A percentile compares a stretch with the other conserved stretches of the same genome.
These are phyloP conservation scores for Perccottus glenii DNA, from an alignment of 2,113 vertebrate species.

Conservation along the genomic window DNA sequence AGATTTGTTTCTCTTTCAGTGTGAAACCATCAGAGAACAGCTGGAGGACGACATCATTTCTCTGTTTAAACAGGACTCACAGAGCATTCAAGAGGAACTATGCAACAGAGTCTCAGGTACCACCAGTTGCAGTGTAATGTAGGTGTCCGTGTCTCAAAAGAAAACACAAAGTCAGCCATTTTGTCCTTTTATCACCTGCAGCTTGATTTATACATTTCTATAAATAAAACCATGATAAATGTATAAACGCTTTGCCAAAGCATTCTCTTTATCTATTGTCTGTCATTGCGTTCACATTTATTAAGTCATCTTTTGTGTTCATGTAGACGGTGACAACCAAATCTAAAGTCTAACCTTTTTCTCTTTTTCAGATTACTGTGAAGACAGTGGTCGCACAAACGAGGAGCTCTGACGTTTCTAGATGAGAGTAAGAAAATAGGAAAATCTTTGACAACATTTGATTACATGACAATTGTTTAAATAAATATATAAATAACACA, in stretches of 20 bases:
- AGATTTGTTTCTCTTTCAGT: conserved; percentile 72
- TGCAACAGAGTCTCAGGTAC: conserved; percentile 89
- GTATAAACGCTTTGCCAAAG: too few species aligned
- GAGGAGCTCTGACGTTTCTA: conserved; percentile 61
- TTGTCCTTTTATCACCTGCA: too few species aligned
- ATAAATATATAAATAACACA: neutral
- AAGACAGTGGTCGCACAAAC: conserved; percentile 22
- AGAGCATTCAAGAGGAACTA: conserved; percentile 82
- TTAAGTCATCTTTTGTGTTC: too few species aligned
- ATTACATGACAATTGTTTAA: neutral
- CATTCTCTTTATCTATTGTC: too few species aligned
- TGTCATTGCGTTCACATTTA: too few species aligned
- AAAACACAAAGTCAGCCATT: neutral
- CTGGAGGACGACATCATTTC: conserved; percentile 88
- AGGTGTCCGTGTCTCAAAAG: conserved; percentile 24
- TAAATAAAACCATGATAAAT: too few species aligned
- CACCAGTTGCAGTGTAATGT: conserved; percentile 73
- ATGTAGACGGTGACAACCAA: too few species aligned
- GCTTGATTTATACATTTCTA: too few species aligned
- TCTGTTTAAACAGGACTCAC: conserved; percentile 80
- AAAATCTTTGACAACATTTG: neutral
- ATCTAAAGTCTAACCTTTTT: conserved; percentile 1
- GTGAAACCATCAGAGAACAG: conserved; percentile 86
- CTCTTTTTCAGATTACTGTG: conserved; percentile 70
- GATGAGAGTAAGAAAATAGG: conserved; percentile 10